Evolutionary conservation across 2,797 vertebrate genomes (phyloP).

Genomic region (Paedocypris micromegethes): DNA sequence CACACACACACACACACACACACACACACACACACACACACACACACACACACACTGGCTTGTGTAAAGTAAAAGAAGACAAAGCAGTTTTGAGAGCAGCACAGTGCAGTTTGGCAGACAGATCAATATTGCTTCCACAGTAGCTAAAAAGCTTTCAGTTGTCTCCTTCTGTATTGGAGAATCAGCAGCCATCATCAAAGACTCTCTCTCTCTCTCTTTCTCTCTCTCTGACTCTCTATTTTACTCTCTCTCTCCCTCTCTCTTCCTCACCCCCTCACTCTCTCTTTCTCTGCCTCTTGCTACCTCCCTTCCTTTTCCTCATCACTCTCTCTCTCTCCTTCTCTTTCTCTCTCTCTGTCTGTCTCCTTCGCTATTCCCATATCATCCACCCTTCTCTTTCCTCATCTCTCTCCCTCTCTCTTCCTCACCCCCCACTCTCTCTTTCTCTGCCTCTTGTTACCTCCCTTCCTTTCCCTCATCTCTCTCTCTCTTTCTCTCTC

Average conservation of each 20-base stretch:
- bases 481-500: too few relatives aligned
- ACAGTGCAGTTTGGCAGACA: slow-evolving; percentile 47
- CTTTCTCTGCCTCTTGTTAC: too few relatives aligned
- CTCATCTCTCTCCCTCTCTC: too few relatives aligned
- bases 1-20: slow-evolving; percentile 19
- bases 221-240: neutral
- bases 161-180: slow-evolving; percentile 49
- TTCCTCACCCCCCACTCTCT: too few relatives aligned
- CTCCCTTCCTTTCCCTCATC: too few relatives aligned
- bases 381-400: too few relatives aligned
- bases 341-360: too few relatives aligned
- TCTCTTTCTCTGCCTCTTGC: too few relatives aligned
- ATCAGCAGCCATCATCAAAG: slow-evolving; percentile 50
- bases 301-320: too few relatives aligned
- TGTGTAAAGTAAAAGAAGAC: slow-evolving; percentile 50
- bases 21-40: slow-evolving; percentile 21
- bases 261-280: slow-evolving; percentile 11
- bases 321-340: too few relatives aligned
- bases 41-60: slow-evolving; percentile 28
- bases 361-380: too few relatives aligned
- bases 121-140: slow-evolving; percentile 51
- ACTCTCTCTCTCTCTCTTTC: slow-evolving; percentile 1
- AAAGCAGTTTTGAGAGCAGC: slow-evolving; percentile 53
- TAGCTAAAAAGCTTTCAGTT: slow-evolving; percentile 50
- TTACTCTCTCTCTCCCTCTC: slow-evolving; percentile 5